Percentiles rank a stretch among this genome's conserved stretches.
Conservation (phyloP, 2,888 invertebrate species). For the Dendrolimus pini region DNA sequence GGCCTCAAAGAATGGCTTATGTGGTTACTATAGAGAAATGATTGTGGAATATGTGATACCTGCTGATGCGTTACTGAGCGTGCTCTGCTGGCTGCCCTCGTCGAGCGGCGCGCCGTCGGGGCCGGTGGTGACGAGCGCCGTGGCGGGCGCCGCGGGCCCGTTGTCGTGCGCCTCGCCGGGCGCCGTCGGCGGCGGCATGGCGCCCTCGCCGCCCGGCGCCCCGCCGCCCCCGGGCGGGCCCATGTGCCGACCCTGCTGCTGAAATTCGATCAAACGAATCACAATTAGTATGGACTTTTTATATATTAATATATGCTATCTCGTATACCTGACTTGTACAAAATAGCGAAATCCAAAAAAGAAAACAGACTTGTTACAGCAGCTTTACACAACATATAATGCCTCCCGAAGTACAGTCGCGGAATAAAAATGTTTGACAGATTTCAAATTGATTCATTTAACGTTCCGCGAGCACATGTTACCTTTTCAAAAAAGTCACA, state of each 20-base stretch:
- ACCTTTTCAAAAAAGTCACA: too few relatives aligned
- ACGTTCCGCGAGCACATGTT: too few relatives aligned
- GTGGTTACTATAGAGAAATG: too few relatives aligned
- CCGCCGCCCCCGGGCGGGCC: conserved; percentile 69
- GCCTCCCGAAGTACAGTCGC: too few relatives aligned
- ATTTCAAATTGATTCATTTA: too few relatives aligned
- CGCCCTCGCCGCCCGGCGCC: conserved; percentile 54
- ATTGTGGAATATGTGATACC: conserved; percentile 63
- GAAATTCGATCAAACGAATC: conserved; percentile 15
- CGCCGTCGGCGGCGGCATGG: conserved; percentile 78
- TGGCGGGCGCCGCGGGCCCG: conserved; percentile 83
- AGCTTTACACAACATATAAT: too few relatives aligned
- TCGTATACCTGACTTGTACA: too few relatives aligned
- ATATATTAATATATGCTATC: too few relatives aligned
- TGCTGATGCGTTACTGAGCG: conserved; percentile 93
- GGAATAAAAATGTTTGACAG: too few relatives aligned
- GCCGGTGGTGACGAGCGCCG: conserved; percentile 92
- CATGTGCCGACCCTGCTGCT: conserved; percentile 73
- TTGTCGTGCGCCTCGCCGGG: conserved; percentile 81
- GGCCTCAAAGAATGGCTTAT: too few relatives aligned
- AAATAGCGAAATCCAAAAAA: too few relatives aligned
- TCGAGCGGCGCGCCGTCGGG: conserved; percentile 93
- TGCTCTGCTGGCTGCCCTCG: conserved; percentile 95
- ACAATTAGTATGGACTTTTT: neutral
- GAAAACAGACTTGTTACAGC: too few relatives aligned